Base-by-base conservation (phyloP, 2,113 vertebrate species). In the Mirza zaza region DNA sequence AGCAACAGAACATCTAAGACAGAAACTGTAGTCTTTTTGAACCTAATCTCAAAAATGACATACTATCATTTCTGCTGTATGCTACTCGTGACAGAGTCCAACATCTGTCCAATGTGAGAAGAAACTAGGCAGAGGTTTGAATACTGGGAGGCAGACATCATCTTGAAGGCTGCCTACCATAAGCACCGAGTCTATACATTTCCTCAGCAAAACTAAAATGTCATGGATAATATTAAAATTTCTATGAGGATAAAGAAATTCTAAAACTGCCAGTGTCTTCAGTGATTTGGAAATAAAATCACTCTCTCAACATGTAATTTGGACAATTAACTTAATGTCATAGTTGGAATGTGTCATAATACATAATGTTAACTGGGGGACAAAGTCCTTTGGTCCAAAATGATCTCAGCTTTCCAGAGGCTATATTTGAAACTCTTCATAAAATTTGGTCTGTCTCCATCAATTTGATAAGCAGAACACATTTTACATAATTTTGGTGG, bases 281-380 rank as follows among this genome's bases (percentile, higher is more conserved):
- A 42, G 23, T 59, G 61, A 3, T 70, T 75, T 89, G 71, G 50
- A 91, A 97, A 91, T 57, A 59, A 91, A 61, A 39, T 85, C 71
- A 17, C 17, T 32, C 11, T 63, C 34, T 59, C 14, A n/a, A 29
- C 3, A 52, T 6, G 3, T 52, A 32, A 29, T 93, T 13, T n/a
- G 25, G 12, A 45, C 67, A 57, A 59, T 91, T 63, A 76, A 52
- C 39, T 34, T 91, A 93, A 59, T 65, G 42, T 14, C 67, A 76
- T 18, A 77, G 11, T 17, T 32, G 59, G 86, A 91, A 86, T 92
- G 52, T 36, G 13, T 59, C 39, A 61, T 42, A 32, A 73, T 39
- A 52, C 9, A 45, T 63, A 59, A 27, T 39, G 23, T 42, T 59
- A 77, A 45, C 34, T 79, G 23, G 36, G 45, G 45, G 32, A 76